Evolutionary conservation across 2,113 vertebrate species (phyloP).

Genomic region (Apteryx mantelli): DNA sequence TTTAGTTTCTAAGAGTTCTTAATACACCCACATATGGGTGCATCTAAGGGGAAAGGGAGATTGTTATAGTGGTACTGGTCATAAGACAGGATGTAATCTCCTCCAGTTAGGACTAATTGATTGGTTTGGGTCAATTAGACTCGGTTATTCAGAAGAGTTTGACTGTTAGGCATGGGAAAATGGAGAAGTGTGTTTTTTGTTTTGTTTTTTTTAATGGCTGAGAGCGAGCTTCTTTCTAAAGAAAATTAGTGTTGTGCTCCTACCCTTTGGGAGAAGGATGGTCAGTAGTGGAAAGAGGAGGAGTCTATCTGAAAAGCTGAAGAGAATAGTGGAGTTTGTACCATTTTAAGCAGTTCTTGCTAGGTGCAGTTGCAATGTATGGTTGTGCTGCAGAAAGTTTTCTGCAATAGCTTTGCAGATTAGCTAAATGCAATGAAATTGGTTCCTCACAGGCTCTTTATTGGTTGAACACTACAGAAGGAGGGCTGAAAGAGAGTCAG

Average conservation of each 20-base stretch:
- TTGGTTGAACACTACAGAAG: fast-evolving
- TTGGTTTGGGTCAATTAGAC: not conserved
- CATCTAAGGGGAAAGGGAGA: not conserved
- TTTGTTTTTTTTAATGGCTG: not conserved
- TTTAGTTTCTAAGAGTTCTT: not conserved
- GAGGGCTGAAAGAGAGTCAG: not conserved
- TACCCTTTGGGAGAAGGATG: not conserved
- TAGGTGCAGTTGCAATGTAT: not conserved
- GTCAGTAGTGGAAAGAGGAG: not conserved
- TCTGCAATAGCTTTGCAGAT: not conserved
- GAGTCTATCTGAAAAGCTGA: not conserved
- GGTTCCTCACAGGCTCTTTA: not conserved
- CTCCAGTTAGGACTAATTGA: not conserved
- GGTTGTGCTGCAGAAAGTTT: not conserved
- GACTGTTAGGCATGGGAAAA: not conserved
- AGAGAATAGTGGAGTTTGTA: fast-evolving
- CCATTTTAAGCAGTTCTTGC: not conserved
- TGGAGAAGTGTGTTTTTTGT: not conserved
- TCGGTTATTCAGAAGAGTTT: not conserved
- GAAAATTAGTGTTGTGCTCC: not conserved
- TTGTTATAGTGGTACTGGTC: not conserved
- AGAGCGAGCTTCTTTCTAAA: not conserved
- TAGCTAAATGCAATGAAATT: not conserved
- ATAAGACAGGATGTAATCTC: not conserved
- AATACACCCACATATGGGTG: not conserved